Base-by-base conservation (phyloP, 2,797 vertebrate species). In the Cirrhinus molitorella region DNA sequence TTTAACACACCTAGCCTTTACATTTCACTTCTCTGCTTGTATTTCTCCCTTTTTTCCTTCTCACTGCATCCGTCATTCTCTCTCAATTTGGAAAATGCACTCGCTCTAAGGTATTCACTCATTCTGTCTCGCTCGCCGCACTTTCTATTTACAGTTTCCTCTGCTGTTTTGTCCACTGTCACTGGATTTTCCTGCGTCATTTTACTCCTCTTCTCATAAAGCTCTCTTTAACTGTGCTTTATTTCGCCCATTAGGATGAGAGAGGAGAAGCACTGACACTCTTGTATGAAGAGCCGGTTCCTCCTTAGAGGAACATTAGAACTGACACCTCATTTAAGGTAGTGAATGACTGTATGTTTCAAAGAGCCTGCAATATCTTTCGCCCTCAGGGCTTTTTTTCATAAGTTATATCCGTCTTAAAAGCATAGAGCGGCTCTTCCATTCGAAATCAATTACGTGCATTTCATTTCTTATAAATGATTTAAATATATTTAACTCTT, bases 251-350 rank as follows among this genome's bases (percentile, higher is more conserved):
- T 57, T 78, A 57, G 65, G 28, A 75, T 66, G 51, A 51, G 21
- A 68, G 73, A 53, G 28, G 55, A 83, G 34, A 84, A 63, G 61
- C 77, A 57, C 73, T 79, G 81, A 72, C 66, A 70, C 77, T 68
- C 74, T 81, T 79, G 63, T 79, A 86, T 63, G 59, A 81, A 73
- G 75, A 85, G 51, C 63, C 13, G 53, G 81, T 85, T 85, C 34
- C 73, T 74, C 47, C 84, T 73, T 49, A 85, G 76, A 85, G 81
- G 73, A 84, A 85, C 88, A 87, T 87, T 86, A 86, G 53, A 84
- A 79, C 71, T 86, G 87, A 85, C 86, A 86, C 79, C 84, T 84
- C 84, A 87, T 73, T 68, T 85, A 78, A 83, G 79, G 71, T 78
- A 77, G 67, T 85, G 81, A 89, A 83, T 86, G 85, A 79, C 77